Evolutionary conservation across 2,888 invertebrate species (phyloP), one percentile per base, ranked within the genome.

Genomic region (Hirtodrosophila duncani): DNA sequence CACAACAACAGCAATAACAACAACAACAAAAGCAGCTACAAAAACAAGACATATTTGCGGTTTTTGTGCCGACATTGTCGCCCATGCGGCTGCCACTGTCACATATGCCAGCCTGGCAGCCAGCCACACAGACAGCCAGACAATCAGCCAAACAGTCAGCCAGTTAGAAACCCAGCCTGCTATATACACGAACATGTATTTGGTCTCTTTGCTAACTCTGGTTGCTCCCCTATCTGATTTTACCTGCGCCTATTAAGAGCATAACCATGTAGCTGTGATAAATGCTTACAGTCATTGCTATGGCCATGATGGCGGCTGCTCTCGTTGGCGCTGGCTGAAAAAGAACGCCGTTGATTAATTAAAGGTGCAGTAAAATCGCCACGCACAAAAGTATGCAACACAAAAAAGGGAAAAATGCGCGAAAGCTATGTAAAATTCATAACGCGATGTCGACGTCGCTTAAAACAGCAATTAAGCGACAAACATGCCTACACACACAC

Each of bases 231-330:
- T 29, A 7, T 29, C 53, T 51, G 53, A 53, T 51, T 45, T 58
- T 42, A 27, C 38, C 27, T 11, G 29, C 49, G 81, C 38, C 75
- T 71, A 75, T 81, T 75, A 79, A 71, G 56, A 79, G 81, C 77
- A 70, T 75, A 79, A 79, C 75, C 75, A 53, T 77, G 81, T 81
- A 43, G 77, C 65, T 59, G 58, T 81, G 69, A 74, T 72, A 74
- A 81, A 78, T 74, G 70, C 81, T 50, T 53, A 51, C 52, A 58
- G 42, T 45, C 16, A 36, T 36, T 23, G 36, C 36, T 36, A 36
- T 36, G 21, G 7, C 4, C 3, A 20, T 3, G 7, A 20, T 3
- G 7, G 20, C 20, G 7, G 20, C 20, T 5, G 20, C 20, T 5
- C 11, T 14, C 17, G 27, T 39, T 26, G n/a, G 26, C 44, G 51